Conservation (phyloP, 1,140 invertebrate species). For the Gonioctena quinquepunctata region DNA sequence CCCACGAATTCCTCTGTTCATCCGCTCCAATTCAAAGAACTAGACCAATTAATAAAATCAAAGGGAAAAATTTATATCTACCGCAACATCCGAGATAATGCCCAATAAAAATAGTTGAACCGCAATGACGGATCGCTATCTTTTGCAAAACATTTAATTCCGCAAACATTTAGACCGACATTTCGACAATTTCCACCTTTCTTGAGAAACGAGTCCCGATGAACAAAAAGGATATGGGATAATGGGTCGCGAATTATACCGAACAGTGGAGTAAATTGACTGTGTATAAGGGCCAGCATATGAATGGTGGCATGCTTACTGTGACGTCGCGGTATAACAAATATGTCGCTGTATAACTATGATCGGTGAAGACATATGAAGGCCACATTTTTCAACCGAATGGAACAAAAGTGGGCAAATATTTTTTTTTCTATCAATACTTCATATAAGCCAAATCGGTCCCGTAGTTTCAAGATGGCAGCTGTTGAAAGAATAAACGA, state of each 20-base stretch:
- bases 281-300: too few relatives aligned
- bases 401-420: too few relatives aligned
- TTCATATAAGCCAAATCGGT: too few relatives aligned
- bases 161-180: constrained; percentile 2
- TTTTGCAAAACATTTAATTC: constrained; percentile 9
- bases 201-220: neutral
- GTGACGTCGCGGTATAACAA: too few relatives aligned
- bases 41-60: constrained; percentile 12
- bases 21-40: constrained; percentile 11
- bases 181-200: neutral
- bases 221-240: neutral
- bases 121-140: neutral
- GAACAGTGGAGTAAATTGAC: neutral
- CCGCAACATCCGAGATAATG: neutral
- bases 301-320: too few relatives aligned
- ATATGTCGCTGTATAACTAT: too few relatives aligned
- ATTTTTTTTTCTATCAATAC: too few relatives aligned
- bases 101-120: constrained; percentile 3
- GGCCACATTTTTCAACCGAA: too few relatives aligned
- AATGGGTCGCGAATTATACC: neutral
- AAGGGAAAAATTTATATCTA: constrained; percentile 8
- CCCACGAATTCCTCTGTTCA: neutral
- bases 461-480: too few relatives aligned
- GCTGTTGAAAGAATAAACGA: too few relatives aligned
- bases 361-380: too few relatives aligned